A percentile compares a stretch with the other conserved stretches of the same genome.
Evolutionary conservation across 2,113 vertebrate species (phyloP).

Genomic region (Cavia porcellus): DNA sequence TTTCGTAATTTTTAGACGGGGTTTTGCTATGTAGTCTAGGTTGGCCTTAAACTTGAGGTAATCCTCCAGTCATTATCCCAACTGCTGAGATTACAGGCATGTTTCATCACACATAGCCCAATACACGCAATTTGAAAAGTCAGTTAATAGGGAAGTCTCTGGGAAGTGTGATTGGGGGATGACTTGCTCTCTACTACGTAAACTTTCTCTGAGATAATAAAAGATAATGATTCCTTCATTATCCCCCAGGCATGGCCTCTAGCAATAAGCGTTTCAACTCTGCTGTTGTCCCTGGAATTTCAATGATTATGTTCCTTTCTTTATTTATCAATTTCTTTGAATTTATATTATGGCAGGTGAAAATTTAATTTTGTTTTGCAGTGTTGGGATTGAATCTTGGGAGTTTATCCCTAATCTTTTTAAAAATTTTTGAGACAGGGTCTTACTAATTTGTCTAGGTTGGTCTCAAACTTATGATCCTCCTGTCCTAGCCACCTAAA

Average conservation of each 20-base stretch:
- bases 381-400: background rate
- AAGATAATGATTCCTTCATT: background rate
- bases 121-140: slow-evolving; percentile 48
- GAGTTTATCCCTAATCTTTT: background rate
- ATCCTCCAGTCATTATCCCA: background rate
- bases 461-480: background rate
- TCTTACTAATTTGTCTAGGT: background rate
- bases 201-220: background rate
- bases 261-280: background rate
- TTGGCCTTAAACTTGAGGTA: background rate
- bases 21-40: background rate
- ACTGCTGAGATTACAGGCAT: background rate
- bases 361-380: slow-evolving; percentile 33
- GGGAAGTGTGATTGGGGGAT: background rate
- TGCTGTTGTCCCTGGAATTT: background rate
- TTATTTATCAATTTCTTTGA: background rate
- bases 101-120: background rate
- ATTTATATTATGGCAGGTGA: slow-evolving; percentile 3
- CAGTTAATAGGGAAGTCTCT: background rate
- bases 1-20: background rate
- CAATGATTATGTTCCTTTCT: background rate
- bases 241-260: background rate
- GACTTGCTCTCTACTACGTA: background rate
- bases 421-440: background rate
- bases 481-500: background rate